phyloP scores from a whole-genome alignment of 2,797 vertebrate genomes.

The Oryzias sinensis region DNA sequence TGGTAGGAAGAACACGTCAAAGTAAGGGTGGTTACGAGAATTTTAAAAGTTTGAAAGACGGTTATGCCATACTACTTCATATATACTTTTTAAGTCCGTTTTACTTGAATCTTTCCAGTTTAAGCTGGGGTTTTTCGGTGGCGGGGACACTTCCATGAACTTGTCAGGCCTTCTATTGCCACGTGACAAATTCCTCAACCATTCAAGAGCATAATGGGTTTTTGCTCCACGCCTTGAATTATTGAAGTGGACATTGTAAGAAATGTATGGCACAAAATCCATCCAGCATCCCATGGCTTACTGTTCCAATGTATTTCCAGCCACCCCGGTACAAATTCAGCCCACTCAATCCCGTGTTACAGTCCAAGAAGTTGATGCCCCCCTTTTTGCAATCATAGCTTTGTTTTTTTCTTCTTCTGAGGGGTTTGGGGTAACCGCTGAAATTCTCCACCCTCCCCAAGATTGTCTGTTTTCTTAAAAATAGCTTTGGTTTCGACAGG shows the following conservation, averaged over 20 bases:
- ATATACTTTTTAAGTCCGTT: too few species aligned
- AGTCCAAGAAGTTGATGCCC: too few species aligned
- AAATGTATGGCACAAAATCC: constrained; percentile 55
- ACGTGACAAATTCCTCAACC: constrained; percentile 64
- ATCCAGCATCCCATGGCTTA: constrained; percentile 45
- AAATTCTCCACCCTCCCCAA: too few species aligned
- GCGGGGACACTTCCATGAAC: constrained; percentile 30
- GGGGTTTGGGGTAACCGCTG: too few species aligned
- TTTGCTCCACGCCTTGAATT: constrained; percentile 63
- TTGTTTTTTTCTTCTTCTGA: too few species aligned
- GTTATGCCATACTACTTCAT: too few species aligned
- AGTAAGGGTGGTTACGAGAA: too few species aligned
- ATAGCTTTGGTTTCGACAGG: constrained; percentile 11
- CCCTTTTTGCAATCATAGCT: constrained; percentile 7
- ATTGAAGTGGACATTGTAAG: constrained; percentile 69
- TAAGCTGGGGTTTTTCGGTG: constrained; percentile 9
- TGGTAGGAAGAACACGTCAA: too few species aligned
- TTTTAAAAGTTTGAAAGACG: too few species aligned
- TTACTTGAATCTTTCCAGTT: constrained; percentile 1
- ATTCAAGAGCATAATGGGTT: constrained; percentile 61
- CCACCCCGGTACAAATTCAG: constrained; percentile 13
- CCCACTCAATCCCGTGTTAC: neutral
- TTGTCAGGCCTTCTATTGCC: constrained; percentile 60
- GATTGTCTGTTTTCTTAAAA: constrained; percentile 2
- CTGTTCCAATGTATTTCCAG: constrained; percentile 46